These are phyloP conservation scores for Heliangelus exortis DNA, from an alignment of 2,797 vertebrate genomes.

Conservation along the genomic window DNA sequence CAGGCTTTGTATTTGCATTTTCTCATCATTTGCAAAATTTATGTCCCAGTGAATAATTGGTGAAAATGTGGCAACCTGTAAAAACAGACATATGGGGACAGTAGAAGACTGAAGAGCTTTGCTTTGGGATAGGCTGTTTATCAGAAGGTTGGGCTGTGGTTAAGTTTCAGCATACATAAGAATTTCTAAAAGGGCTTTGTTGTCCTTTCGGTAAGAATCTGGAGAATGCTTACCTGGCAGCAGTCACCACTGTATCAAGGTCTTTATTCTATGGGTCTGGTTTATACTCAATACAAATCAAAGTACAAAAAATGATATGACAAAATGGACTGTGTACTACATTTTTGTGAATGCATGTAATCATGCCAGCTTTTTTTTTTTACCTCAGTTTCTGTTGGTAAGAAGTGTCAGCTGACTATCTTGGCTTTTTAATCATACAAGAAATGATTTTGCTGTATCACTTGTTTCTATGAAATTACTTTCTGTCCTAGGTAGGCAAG, in stretches of 20 bases:
- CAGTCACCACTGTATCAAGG: background rate
- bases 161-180: background rate
- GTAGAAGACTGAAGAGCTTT: background rate
- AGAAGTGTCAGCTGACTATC: background rate
- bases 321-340: background rate
- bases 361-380: background rate
- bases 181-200: background rate
- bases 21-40: background rate
- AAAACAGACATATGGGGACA: background rate
- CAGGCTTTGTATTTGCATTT: background rate
- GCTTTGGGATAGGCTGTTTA: background rate
- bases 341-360: background rate
- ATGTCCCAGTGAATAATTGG: background rate
- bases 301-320: background rate
- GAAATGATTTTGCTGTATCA: background rate
- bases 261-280: background rate
- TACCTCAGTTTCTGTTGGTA: background rate
- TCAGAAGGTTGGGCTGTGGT: background rate
- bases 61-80: background rate
- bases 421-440: background rate
- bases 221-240: background rate
- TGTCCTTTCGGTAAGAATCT: background rate
- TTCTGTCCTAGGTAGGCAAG: background rate
- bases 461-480: background rate
- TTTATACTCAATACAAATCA: background rate